phyloP scores from a whole-genome alignment of 2,888 invertebrate species.

The Sminthurinus aureus region DNA sequence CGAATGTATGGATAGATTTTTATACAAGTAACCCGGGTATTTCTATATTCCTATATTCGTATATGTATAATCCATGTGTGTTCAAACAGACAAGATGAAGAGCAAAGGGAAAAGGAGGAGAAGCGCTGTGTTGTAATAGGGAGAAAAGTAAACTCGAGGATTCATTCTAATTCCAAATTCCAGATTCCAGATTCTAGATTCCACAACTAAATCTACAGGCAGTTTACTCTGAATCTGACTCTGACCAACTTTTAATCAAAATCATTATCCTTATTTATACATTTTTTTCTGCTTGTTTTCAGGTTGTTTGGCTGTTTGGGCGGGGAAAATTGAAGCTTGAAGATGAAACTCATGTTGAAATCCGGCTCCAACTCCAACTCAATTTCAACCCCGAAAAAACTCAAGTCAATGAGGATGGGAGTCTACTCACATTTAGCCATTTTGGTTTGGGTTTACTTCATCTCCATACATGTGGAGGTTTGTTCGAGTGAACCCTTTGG shows the following conservation, averaged over 20 bases:
- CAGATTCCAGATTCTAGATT: no score
- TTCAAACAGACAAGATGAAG: neutral
- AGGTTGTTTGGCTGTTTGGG: neutral
- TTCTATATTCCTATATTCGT: no score
- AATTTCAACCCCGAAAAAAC: neutral
- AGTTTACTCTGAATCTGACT: neutral
- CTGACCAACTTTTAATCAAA: slow-evolving; percentile 22
- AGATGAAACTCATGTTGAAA: no score
- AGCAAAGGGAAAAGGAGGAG: neutral
- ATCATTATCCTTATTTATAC: slow-evolving; percentile 19
- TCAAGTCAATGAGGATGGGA: slow-evolving; percentile 7
- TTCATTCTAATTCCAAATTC: no score
- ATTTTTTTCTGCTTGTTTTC: slow-evolving; percentile 1
- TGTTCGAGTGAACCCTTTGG: slow-evolving; percentile 48
- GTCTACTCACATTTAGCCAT: no score
- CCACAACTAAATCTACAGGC: no score
- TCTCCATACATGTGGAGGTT: slow-evolving; percentile 19
- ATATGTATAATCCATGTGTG: neutral
- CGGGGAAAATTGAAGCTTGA: neutral
- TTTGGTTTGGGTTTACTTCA: neutral
- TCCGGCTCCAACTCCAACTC: no score
- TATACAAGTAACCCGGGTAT: no score
- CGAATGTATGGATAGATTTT: neutral
- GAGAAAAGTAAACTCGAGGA: neutral
- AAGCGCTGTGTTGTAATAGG: neutral